Evolutionary conservation across 2,797 vertebrate species (phyloP), one percentile per base, ranked within the genome.

Genomic region (Amblyraja radiata): DNA sequence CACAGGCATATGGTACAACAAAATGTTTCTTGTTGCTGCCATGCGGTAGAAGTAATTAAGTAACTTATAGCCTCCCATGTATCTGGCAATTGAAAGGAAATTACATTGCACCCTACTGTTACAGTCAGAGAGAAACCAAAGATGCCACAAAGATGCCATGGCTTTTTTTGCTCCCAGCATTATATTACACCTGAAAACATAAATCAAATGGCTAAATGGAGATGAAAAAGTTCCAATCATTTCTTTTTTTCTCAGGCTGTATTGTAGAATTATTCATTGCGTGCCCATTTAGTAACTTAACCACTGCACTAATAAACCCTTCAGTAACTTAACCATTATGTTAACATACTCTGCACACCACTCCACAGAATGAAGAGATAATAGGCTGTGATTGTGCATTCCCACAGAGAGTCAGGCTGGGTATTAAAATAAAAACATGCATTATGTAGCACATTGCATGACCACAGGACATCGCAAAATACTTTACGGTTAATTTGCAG

Each of bases 1-100:
- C 84, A 88, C 63, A 88, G 61, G 84, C 84, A 68, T 88, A 68
- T 68, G 63, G 61, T 68, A 68, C 28, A 28, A 65, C 84, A 88
- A 88, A 88, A 88, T 68, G 63, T 68, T 88, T 88, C 61, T 68
- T 88, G 84, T 88, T 88, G 16, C 84, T 68, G 61, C 36, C 84
- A 88, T 68, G 61, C n/a, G 21, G 84, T 68, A n/a, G n/a, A 88
- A 88, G 83, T 65, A 65, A 86, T 28, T 61, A 88, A 68, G 21
- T 88, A 68, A 36, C 84, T 68, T 88, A 88, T 88, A 32, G 21
- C 32, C 28, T 88, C 84, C 28, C 8, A 36, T 18, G 84, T 36
- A 68, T 88, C 61, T 18, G 61, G 63, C 84, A 88, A 88, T 68
- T 68, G 84, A 88, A 68, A 68, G 63, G 2, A 88, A 88, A 88